Evolutionary conservation across 2,113 vertebrate species (phyloP), one percentile per base, ranked within the genome.

Genomic region (Dermatemys mawii): DNA sequence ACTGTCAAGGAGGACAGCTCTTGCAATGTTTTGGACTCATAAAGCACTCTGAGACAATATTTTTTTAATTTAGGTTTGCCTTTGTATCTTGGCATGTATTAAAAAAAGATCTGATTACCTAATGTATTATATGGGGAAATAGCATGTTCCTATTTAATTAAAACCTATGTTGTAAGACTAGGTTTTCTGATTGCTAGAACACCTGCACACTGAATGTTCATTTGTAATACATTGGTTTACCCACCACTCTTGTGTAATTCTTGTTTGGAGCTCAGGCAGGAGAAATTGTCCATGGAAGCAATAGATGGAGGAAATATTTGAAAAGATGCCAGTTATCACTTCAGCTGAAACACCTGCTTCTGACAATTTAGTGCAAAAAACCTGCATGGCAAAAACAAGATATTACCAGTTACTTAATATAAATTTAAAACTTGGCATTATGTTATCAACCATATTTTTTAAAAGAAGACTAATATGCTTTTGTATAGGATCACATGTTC

Each of bases 301-400:
- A 94, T 99, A 99, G 97, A 99, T 99, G 83, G 99, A 99, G 94
- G 99, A 99, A 97, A 99, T 99, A 97, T 99, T 99, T 81, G 99
- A 99, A 97, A 99, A 99, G 96, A 99, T 99, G 94, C 99, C 99
- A 1, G 98, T 99, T 96, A 98, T 99, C 91, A 99, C 99, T 5
- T 99, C 99, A 63, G 97, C 93, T 92, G 99, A 98, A 97, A 99
- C 98, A 78, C 99, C 99, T 63, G 99, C 99, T 94, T 98, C 98
- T 1, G 97, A 98, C 96, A 99, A 97, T 97, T 98, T 99, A 93
- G 99, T 99, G 98, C 99, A 99, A 98, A 99, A 99, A 94, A 99
- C 99, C 99, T 99, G 95, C 41, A 76, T 9, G 87, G 86, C 89
- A 89, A 57, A 76, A 90, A 2, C 8, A 90, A 86, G 53, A 92